Conservation (phyloP, 2,113 vertebrate genomes). For the Hemiscyllium ocellatum region DNA sequence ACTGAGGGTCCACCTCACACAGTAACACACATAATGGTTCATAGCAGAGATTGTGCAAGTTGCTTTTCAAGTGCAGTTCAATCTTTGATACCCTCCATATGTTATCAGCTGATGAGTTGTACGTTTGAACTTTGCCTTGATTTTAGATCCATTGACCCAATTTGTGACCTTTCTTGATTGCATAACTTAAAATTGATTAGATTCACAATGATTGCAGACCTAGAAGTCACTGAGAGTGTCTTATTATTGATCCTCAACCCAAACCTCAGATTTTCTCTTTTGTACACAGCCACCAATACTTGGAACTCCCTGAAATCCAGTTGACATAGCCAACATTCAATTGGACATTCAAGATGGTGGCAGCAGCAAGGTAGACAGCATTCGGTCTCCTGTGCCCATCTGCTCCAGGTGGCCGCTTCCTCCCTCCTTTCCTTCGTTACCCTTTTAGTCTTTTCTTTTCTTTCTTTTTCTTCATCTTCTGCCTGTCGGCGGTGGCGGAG, state of each 20-base stretch:
- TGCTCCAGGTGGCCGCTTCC: no score
- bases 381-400: no score
- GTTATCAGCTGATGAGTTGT: neutral
- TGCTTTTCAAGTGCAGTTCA: neutral
- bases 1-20: no score
- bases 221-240: neutral
- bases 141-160: neutral
- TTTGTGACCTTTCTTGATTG: neutral
- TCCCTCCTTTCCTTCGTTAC: no score
- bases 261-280: neutral
- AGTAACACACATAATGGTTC: no score
- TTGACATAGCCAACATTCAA: neutral
- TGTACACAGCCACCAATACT: neutral
- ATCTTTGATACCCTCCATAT: neutral
- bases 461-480: no score
- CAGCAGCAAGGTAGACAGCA: no score
- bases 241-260: neutral
- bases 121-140: neutral
- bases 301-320: neutral
- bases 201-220: neutral
- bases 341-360: no score
- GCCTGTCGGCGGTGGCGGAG: no score
- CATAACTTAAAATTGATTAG: neutral
- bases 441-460: no score
- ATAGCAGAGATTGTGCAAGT: neutral